These are phyloP conservation scores for Caenorhabditis sp. DNA, from an alignment of 2,888 invertebrate species.

Conservation along the genomic window DNA sequence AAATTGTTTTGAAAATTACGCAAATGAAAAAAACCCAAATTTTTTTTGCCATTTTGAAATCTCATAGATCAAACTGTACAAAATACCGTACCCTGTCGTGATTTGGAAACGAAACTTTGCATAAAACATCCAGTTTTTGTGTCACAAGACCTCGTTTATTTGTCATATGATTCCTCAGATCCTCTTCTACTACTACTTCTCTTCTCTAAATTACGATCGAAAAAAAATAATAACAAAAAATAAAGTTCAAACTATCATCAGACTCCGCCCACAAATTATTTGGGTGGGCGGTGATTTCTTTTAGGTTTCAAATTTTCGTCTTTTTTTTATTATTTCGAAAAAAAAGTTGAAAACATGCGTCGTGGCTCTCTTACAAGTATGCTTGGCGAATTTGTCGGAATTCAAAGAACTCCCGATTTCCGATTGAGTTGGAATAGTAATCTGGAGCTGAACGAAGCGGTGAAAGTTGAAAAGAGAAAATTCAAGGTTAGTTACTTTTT, in stretches of 20 bases:
- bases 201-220: neutral
- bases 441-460: slow-evolving; percentile 30
- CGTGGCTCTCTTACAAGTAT: slow-evolving; percentile 55
- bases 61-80: no score
- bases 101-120: no score
- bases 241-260: neutral
- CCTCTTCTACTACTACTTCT: no score
- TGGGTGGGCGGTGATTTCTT: neutral
- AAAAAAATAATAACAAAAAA: neutral
- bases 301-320: no score
- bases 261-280: neutral
- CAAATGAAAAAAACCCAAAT: no score
- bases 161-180: no score
- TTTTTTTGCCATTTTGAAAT: no score
- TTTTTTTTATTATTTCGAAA: neutral
- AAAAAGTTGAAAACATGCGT: slow-evolving; percentile 38
- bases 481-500: slow-evolving; percentile 22
- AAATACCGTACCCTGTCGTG: no score
- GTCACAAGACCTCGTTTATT: no score
- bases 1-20: no score
- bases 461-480: slow-evolving; percentile 27
- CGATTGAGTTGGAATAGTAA: slow-evolving; percentile 26
- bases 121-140: no score
- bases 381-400: slow-evolving; percentile 61
- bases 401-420: slow-evolving; percentile 58